Evolutionary conservation across 2,113 vertebrate species (phyloP).

Genomic region (Perognathus longimembris): DNA sequence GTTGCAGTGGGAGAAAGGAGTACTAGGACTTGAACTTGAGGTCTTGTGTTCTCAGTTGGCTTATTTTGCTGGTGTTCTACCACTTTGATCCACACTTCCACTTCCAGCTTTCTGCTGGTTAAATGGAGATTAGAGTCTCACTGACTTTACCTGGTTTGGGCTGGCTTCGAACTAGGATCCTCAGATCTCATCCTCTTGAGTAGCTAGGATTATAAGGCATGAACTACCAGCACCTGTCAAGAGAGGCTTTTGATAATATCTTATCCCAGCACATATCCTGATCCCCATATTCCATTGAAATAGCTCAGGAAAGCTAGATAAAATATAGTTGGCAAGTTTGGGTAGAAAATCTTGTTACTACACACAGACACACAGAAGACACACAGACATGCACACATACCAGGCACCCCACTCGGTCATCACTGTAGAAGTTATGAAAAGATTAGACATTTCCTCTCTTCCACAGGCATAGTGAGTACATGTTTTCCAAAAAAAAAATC

Average conservation of each 20-base stretch:
- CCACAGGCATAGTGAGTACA: conserved; percentile 37
- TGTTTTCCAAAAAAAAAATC: conserved; percentile 76
- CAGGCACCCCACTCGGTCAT: not conserved
- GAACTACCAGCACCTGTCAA: not conserved
- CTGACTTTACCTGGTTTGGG: too few species aligned
- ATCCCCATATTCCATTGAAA: conserved; percentile 37
- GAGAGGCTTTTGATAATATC: conserved; percentile 75
- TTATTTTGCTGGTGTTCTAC: too few species aligned
- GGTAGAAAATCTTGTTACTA: conserved; percentile 19
- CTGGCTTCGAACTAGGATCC: too few species aligned
- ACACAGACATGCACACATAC: not conserved
- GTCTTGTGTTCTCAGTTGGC: too few species aligned
- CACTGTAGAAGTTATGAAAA: conserved; percentile 41
- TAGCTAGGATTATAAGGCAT: too few species aligned
- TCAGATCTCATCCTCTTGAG: too few species aligned
- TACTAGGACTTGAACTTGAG: too few species aligned
- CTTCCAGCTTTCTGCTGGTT: too few species aligned
- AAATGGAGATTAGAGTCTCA: too few species aligned
- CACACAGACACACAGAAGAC: not conserved
- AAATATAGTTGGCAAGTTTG: not conserved
- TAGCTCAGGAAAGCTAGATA: conserved; percentile 23
- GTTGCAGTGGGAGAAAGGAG: too few species aligned
- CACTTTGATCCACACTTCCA: too few species aligned
- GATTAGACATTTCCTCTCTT: conserved; percentile 65
- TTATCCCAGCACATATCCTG: conserved; percentile 60